phyloP scores from a whole-genome alignment of 2,113 vertebrate genomes.

The Lethenteron camtschaticum region DNA sequence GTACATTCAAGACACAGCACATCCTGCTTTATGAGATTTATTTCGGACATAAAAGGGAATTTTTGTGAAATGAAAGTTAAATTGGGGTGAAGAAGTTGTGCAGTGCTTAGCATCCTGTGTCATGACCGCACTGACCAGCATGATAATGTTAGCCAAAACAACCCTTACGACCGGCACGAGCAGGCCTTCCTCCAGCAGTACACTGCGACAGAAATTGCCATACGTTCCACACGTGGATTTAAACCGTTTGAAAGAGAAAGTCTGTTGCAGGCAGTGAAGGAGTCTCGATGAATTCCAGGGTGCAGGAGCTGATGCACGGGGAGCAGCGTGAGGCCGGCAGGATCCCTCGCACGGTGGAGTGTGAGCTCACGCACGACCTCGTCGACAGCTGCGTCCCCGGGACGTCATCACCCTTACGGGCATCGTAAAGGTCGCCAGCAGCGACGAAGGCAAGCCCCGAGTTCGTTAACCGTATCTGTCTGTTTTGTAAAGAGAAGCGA shows the following conservation, averaged over 20 bases:
- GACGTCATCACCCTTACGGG: conserved; percentile 67
- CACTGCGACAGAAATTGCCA: too few species aligned
- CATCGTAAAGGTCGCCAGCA: conserved; percentile 53
- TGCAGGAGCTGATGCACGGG: conserved; percentile 69
- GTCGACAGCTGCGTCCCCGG: conserved; percentile 87
- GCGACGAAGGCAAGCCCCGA: conserved; percentile 39
- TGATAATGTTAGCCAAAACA: too few species aligned
- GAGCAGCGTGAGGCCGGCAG: conserved; percentile 72
- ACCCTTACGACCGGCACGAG: too few species aligned
- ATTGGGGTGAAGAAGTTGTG: too few species aligned
- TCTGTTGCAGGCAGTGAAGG: background rate
- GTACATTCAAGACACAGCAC: too few species aligned
- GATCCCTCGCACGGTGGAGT: conserved; percentile 81
- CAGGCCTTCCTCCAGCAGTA: too few species aligned
- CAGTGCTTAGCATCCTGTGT: too few species aligned
- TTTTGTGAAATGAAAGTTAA: too few species aligned
- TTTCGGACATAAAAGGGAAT: too few species aligned
- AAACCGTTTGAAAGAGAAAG: background rate
- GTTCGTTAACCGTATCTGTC: background rate
- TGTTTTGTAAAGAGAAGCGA: too few species aligned
- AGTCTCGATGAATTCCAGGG: conserved; percentile 19
- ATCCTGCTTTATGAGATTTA: too few species aligned
- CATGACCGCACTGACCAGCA: too few species aligned
- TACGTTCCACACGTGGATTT: background rate
- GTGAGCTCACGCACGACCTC: conserved; percentile 67